phyloP scores from a whole-genome alignment of 2,888 invertebrate species.

The Tridacna crocea region DNA sequence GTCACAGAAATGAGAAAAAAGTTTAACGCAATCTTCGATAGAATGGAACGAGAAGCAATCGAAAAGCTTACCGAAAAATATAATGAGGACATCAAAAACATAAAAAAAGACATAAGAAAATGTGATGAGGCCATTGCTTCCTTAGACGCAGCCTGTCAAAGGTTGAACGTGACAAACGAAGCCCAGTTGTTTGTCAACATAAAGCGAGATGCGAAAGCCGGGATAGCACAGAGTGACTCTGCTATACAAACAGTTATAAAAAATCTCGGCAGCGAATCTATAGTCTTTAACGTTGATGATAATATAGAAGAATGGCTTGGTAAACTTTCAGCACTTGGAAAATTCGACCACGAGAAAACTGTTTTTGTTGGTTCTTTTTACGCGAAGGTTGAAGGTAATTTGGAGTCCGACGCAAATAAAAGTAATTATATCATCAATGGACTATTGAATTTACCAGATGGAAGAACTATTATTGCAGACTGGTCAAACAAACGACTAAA shows the following conservation, averaged over 20 bases:
- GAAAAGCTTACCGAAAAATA: conserved; percentile 41
- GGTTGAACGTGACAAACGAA: conserved; percentile 41
- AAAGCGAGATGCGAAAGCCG: conserved; percentile 44
- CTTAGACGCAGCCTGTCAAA: conserved; percentile 45
- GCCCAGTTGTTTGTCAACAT: conserved; percentile 47
- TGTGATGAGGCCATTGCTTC: conserved; percentile 46
- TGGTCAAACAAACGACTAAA: conserved; percentile 59
- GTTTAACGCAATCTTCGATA: conserved; percentile 51
- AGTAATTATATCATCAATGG: conserved; percentile 52
- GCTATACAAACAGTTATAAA: conserved; percentile 40
- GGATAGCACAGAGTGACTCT: conserved; percentile 39
- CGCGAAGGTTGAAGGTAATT: conserved; percentile 38
- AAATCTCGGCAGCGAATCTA: conserved; percentile 41
- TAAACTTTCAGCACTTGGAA: conserved; percentile 43
- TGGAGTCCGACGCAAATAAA: conserved; percentile 46
- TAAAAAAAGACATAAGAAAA: conserved; percentile 44
- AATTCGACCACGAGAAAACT: conserved; percentile 55
- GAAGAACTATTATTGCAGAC: conserved; percentile 49
- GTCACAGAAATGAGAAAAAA: conserved; percentile 35
- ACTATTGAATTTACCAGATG: conserved; percentile 45
- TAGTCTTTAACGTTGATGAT: conserved; percentile 51
- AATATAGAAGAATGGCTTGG: conserved; percentile 48
- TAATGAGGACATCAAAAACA: conserved; percentile 33
- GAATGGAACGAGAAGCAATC: conserved; percentile 37
- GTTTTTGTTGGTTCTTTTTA: conserved; percentile 43